A percentile compares a stretch with the other conserved stretches of the same genome.
phyloP scores from a whole-genome alignment of 2,113 vertebrate genomes.

The Mystacornis crossleyi region DNA sequence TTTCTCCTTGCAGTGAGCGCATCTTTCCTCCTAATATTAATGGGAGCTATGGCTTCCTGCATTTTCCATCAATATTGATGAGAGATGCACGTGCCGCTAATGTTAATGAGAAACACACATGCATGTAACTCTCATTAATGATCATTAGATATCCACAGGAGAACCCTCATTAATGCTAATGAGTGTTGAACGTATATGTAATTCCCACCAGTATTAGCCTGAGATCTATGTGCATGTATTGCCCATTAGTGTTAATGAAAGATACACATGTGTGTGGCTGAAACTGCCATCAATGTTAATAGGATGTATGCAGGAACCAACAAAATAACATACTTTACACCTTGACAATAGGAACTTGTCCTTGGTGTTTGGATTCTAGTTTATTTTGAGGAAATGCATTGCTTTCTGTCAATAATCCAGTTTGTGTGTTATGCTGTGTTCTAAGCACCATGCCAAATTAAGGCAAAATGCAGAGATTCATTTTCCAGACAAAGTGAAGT shows the following conservation, averaged over 20 bases:
- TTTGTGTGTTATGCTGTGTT: background rate
- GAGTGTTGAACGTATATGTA: background rate
- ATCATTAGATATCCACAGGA: constrained; percentile 7
- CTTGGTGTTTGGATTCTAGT: background rate
- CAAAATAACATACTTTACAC: background rate
- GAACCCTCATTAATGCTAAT: constrained; percentile 29
- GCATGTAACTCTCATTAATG: constrained; percentile 18
- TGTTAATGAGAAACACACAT: background rate
- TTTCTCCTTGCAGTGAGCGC: background rate
- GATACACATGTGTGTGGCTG: background rate
- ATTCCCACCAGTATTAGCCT: background rate
- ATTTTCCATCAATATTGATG: background rate
- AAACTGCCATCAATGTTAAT: background rate
- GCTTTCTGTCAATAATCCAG: background rate
- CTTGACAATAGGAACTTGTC: background rate
- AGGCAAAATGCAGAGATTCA: background rate
- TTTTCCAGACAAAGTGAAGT: background rate
- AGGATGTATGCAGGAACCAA: background rate
- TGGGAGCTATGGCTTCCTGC: background rate
- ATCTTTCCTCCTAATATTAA: background rate
- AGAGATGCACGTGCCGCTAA: background rate
- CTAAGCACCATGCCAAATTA: background rate
- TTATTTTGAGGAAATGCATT: background rate
- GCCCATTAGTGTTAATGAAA: constrained; percentile 20
- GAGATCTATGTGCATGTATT: background rate